These are phyloP conservation scores for Trematomus bernacchii DNA, from an alignment of 2,797 vertebrate species.

Conservation along the genomic window DNA sequence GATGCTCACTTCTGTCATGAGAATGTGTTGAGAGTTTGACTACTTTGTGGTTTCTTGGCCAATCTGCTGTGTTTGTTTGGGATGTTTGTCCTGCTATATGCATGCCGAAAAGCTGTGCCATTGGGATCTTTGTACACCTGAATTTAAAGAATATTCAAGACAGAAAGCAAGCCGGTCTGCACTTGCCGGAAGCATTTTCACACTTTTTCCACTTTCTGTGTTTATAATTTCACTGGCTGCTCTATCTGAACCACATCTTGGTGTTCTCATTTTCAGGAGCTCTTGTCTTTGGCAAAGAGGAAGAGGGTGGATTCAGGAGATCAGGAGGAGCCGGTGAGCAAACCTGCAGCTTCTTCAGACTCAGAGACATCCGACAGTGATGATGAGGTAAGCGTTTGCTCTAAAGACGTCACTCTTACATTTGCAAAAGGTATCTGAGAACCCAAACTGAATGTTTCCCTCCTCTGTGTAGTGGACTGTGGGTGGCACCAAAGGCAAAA, in stretches of 20 bases:
- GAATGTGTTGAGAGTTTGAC: not conserved
- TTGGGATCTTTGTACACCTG: not conserved
- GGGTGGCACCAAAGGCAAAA: conserved; percentile 96
- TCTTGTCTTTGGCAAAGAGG: conserved; percentile 95
- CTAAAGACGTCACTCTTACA: not conserved
- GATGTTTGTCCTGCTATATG: not conserved
- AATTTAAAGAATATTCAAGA: not conserved
- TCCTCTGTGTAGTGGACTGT: conserved; percentile 92
- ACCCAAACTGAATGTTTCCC: not conserved
- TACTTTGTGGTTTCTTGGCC: not conserved
- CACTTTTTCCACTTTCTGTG: not conserved
- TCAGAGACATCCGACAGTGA: conserved; percentile 98
- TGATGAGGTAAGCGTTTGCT: conserved; percentile 88
- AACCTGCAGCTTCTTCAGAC: conserved; percentile 96
- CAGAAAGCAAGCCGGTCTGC: no score
- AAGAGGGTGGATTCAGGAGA: conserved; percentile 97
- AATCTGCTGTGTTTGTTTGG: not conserved
- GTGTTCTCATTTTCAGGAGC: conserved; percentile 84
- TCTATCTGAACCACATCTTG: not conserved
- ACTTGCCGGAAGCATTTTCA: not conserved
- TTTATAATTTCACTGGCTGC: not conserved
- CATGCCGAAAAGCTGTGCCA: no score
- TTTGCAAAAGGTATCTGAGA: not conserved
- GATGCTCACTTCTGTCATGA: not conserved
- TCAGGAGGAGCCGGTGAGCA: conserved; percentile 94